phyloP scores from a whole-genome alignment of 1,140 invertebrate genomes.

The Trachymyrmex septentrionalis region DNA sequence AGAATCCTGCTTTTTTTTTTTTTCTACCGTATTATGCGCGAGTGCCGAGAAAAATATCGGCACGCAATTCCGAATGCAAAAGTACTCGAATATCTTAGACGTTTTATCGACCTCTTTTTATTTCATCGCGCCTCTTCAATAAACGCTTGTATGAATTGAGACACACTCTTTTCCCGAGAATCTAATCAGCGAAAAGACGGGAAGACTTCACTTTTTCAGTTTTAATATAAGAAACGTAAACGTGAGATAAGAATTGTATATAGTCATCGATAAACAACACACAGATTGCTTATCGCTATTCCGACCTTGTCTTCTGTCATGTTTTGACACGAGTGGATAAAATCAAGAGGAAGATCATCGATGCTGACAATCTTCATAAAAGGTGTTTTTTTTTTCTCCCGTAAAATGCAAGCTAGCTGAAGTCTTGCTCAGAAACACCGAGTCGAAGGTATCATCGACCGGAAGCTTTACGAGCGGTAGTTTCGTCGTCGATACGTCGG shows the following conservation, averaged over 20 bases:
- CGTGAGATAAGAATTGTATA: neutral
- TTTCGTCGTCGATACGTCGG: slow-evolving; percentile 68
- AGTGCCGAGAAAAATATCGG: slow-evolving; percentile 32
- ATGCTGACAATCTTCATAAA: slow-evolving; percentile 17
- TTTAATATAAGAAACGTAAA: neutral
- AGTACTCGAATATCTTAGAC: neutral
- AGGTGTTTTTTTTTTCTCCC: too few species aligned
- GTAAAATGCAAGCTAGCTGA: slow-evolving; percentile 9
- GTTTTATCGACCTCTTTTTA: neutral
- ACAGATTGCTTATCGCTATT: slow-evolving; percentile 15
- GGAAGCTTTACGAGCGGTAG: slow-evolving; percentile 75
- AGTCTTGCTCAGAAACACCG: neutral
- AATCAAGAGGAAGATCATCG: slow-evolving; percentile 9
- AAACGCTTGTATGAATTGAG: neutral
- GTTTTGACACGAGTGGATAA: neutral
- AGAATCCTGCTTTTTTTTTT: slow-evolving; percentile 11
- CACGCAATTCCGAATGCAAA: neutral
- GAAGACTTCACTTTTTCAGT: neutral
- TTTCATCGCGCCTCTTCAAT: slow-evolving; percentile 25
- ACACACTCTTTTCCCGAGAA: neutral
- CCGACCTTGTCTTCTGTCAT: neutral
- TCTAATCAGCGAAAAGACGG: neutral
- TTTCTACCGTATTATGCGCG: slow-evolving; percentile 43
- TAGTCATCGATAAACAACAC: neutral
- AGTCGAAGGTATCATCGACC: slow-evolving; percentile 57